A percentile compares a stretch with the other conserved stretches of the same genome.
Conservation (phyloP, 2,113 vertebrate species). For the Potamarius usumacintae region DNA sequence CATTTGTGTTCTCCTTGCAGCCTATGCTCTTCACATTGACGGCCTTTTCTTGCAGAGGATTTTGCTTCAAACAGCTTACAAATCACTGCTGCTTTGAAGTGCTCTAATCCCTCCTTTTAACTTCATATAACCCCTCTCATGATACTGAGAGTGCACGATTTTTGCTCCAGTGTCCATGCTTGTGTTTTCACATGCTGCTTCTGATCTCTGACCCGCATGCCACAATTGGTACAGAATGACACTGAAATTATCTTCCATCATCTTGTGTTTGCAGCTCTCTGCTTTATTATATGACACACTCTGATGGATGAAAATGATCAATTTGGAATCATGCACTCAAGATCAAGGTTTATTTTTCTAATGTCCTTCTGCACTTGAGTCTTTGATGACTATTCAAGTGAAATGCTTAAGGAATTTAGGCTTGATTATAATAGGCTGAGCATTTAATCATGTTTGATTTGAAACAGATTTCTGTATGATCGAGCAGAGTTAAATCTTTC, state of each 20-base stretch:
- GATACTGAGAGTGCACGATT: background rate
- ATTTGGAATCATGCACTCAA: conserved; percentile 25
- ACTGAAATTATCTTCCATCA: conserved; percentile 19
- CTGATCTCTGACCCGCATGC: background rate
- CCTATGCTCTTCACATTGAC: conserved; percentile 51
- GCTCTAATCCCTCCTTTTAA: conserved; percentile 70
- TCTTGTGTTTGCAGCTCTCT: background rate
- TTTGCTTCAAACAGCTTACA: conserved; percentile 72
- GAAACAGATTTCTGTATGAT: conserved; percentile 42
- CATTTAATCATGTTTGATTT: conserved; percentile 47
- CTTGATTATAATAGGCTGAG: conserved; percentile 43
- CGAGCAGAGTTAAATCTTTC: conserved; percentile 11
- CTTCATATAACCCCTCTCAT: conserved; percentile 71
- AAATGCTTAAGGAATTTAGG: conserved; percentile 44
- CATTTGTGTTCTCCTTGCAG: conserved; percentile 50
- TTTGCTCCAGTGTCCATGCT: conserved; percentile 15
- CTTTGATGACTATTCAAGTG: conserved; percentile 40
- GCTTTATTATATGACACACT: conserved; percentile 11
- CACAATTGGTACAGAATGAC: conserved; percentile 18
- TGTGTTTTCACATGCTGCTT: conserved; percentile 16
- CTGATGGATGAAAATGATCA: conserved; percentile 31
- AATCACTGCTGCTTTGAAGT: conserved; percentile 72
- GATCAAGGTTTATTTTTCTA: conserved; percentile 42
- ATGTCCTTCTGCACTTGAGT: conserved; percentile 26
- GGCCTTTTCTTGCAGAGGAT: conserved; percentile 69